phyloP scores from a whole-genome alignment of 2,113 vertebrate species.

The Engystomops pustulosus region DNA sequence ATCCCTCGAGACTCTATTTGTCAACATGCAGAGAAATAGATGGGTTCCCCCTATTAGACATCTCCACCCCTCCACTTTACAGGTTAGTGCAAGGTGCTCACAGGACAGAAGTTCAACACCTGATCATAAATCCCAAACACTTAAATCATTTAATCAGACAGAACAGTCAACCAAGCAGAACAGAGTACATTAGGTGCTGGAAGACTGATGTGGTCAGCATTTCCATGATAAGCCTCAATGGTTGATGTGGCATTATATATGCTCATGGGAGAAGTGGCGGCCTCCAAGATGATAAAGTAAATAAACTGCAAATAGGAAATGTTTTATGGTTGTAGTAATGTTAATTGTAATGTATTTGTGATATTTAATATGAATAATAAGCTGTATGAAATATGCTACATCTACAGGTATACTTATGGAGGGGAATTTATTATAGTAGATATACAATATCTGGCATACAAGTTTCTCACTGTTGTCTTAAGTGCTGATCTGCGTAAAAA shows the following conservation, averaged over 20 bases:
- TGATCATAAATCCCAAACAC: conserved; percentile 30
- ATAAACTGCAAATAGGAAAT: not conserved
- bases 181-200: conserved; percentile 40
- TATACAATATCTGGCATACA: too few relatives aligned
- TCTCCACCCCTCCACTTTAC: not conserved
- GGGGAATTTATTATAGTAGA: too few relatives aligned
- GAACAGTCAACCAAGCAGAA: conserved; percentile 23
- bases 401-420: too few relatives aligned
- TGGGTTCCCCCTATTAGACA: not conserved
- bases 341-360: too few relatives aligned
- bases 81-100: not conserved
- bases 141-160: conserved; percentile 40
- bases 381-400: too few relatives aligned
- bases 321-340: not conserved
- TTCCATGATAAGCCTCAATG: conserved; percentile 31
- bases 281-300: not conserved
- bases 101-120: not conserved
- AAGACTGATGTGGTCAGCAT: conserved; percentile 46
- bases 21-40: conserved; percentile 9
- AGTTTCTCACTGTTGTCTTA: too few relatives aligned
- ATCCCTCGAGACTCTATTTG: not conserved
- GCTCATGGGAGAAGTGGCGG: not conserved
- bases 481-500: too few relatives aligned
- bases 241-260: conserved; percentile 20
- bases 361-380: too few relatives aligned